These are phyloP conservation scores for Thalassophryne amazonica DNA, from an alignment of 2,797 vertebrate genomes.

Conservation along the genomic window DNA sequence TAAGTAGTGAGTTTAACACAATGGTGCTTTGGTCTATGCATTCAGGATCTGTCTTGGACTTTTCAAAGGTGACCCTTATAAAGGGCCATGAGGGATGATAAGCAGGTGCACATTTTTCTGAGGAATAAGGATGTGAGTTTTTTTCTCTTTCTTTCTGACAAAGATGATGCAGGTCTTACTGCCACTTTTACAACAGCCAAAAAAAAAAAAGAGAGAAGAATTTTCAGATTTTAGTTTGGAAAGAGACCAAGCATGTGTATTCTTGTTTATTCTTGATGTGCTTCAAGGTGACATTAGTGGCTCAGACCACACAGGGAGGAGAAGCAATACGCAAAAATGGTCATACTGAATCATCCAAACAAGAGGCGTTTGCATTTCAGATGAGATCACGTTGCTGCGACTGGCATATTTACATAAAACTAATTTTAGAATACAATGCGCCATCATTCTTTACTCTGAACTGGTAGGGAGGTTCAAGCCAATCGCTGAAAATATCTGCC, in stretches of 20 bases:
- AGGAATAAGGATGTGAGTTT: slow-evolving; percentile 69
- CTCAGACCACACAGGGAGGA: slow-evolving; percentile 19
- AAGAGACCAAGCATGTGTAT: slow-evolving; percentile 14
- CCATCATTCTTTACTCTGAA: slow-evolving; percentile 10
- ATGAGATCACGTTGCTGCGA: slow-evolving; percentile 35
- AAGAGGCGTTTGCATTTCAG: slow-evolving; percentile 20
- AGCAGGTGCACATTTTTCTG: slow-evolving; percentile 62
- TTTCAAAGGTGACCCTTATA: slow-evolving; percentile 63
- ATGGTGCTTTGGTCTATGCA: slow-evolving; percentile 22
- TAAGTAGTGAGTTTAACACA: background rate
- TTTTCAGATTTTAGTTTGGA: slow-evolving; percentile 30
- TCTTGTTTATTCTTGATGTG: slow-evolving; percentile 28
- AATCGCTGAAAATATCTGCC: slow-evolving; percentile 15
- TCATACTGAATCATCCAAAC: slow-evolving; percentile 20
- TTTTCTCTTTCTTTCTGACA: slow-evolving; percentile 40
- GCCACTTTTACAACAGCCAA: slow-evolving; percentile 18
- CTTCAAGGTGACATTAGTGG: slow-evolving; percentile 38
- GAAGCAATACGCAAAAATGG: slow-evolving; percentile 13
- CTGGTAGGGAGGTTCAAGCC: slow-evolving; percentile 16
- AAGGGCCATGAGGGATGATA: slow-evolving; percentile 61
- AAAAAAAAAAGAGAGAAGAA: too few relatives aligned
- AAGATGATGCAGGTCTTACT: slow-evolving; percentile 54
- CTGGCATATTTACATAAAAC: slow-evolving; percentile 9
- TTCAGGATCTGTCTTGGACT: slow-evolving; percentile 60
- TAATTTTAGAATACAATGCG: slow-evolving; percentile 16